Conservation (phyloP, 2,797 vertebrate species). For the Scyliorhinus canicula region DNA sequence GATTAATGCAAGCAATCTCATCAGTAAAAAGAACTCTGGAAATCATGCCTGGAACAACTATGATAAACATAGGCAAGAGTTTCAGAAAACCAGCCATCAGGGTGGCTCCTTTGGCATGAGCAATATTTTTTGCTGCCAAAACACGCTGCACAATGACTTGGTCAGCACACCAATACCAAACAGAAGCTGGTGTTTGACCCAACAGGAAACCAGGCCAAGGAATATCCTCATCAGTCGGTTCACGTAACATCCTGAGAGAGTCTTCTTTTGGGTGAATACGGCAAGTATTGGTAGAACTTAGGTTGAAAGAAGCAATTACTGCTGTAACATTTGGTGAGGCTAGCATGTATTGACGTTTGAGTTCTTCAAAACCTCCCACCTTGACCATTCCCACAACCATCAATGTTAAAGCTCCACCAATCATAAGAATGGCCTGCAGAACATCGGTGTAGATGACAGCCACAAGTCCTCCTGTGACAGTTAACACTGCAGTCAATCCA, state of each 20-base stretch:
- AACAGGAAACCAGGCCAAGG: constrained; percentile 95
- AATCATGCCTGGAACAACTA: constrained; percentile 97
- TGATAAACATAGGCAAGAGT: constrained; percentile 93
- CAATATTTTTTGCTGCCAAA: constrained; percentile 89
- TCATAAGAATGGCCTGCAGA: constrained; percentile 94
- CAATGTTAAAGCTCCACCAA: constrained; percentile 83
- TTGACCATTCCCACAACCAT: constrained; percentile 81
- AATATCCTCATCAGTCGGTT: constrained; percentile 84
- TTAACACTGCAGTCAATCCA: constrained; percentile 87
- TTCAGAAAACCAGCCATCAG: constrained; percentile 95
- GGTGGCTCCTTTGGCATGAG: constrained; percentile 87
- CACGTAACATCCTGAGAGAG: constrained; percentile 77
- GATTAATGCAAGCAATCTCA: constrained; percentile 89
- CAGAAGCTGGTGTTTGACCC: constrained; percentile 92
- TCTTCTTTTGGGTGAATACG: constrained; percentile 79
- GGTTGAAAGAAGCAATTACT: constrained; percentile 76
- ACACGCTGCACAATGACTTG: constrained; percentile 98
- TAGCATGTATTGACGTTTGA: constrained; percentile 88
- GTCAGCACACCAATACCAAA: constrained; percentile 99
- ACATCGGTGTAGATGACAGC: constrained; percentile 97
- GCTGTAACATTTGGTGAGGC: constrained; percentile 83
- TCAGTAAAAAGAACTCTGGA: constrained; percentile 86
- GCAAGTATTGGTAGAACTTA: constrained; percentile 77
- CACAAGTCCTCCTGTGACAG: constrained; percentile 86
- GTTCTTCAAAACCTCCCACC: constrained; percentile 86